Base-by-base conservation (phyloP, 2,797 vertebrate genomes). In the Vireo griseus region DNA sequence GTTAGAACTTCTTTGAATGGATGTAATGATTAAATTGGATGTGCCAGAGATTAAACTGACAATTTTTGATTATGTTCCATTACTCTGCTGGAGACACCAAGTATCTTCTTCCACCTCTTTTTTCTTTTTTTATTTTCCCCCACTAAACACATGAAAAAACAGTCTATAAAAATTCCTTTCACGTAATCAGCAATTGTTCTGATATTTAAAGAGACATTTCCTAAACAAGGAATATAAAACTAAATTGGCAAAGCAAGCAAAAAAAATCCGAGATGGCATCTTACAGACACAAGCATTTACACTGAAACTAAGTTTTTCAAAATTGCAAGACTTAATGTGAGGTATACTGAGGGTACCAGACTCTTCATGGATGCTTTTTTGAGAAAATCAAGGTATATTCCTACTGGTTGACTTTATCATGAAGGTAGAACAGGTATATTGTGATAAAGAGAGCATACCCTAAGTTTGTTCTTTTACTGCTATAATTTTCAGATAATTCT, bases 71-170 rank as follows among this genome's bases (percentile, higher is more conserved):
- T 62, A 33, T n/a, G 5, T 74, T 83, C 20, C n/a, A 14, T 52
- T 78, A 29, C 37, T 84, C 35, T 87, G 3, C 22, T 75, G 65
- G 51, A 48, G 37, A 55, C 4, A 9, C 5, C 21, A 52, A 24
- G 28, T 48, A 8, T 73, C 20, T 66, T 42, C 12, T 50, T 57
- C 40, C 21, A 22, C 28, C 1, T 29, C 2, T 3, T 35, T 31
- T 22, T 33, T 22, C 2, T 19, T 55, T 4, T 4, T 7, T 35
- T 35, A 35, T 35, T 44, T 5, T 14, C 3, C 0, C 5, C 11
- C 2, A 40, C 4, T 24, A 82, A 75, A 37, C 2, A 74, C n/a
- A 47, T 44, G 18, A 6, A 55, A 59, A 57, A 52, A 4, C 2
- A n/a, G 6, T 35, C 59, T 44, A 6, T 40, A 31, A 76, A 69